These are phyloP conservation scores for Echiichthys vipera DNA, from an alignment of 2,797 vertebrate genomes.

Conservation along the genomic window DNA sequence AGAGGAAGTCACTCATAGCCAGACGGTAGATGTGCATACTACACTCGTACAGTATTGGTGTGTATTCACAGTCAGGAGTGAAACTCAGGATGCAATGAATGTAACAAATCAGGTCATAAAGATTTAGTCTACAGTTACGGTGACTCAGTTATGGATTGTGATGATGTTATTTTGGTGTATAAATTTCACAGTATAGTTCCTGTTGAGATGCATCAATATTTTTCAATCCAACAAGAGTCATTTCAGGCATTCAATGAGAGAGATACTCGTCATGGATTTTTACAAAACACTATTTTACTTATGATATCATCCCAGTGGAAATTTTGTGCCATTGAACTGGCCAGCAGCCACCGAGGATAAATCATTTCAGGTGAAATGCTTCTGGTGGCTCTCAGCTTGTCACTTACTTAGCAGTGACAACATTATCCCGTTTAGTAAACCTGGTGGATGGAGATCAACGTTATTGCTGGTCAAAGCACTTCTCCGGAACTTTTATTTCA, in stretches of 20 bases:
- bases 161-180: constrained; percentile 4
- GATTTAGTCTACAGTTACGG: neutral
- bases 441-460: constrained; percentile 63
- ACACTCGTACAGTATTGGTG: constrained; percentile 12
- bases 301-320: neutral
- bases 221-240: neutral
- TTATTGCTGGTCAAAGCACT: constrained; percentile 68
- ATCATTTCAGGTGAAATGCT: constrained; percentile 44
- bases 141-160: constrained; percentile 2
- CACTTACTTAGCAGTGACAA: constrained; percentile 62
- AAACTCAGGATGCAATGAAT: constrained; percentile 20
- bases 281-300: constrained; percentile 1
- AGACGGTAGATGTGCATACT: neutral
- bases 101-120: constrained; percentile 24
- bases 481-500: constrained; percentile 65
- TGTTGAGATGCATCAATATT: neutral
- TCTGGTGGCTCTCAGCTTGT: constrained; percentile 48
- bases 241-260: neutral
- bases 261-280: constrained; percentile 4
- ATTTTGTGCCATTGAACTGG: neutral
- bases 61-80: constrained; percentile 8
- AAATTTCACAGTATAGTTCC: neutral
- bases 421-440: constrained; percentile 58
- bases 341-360: constrained; percentile 11
- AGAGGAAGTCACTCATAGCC: constrained; percentile 15